These are phyloP conservation scores for Neogale vison DNA, from an alignment of 2,113 vertebrate species.

Conservation along the genomic window DNA sequence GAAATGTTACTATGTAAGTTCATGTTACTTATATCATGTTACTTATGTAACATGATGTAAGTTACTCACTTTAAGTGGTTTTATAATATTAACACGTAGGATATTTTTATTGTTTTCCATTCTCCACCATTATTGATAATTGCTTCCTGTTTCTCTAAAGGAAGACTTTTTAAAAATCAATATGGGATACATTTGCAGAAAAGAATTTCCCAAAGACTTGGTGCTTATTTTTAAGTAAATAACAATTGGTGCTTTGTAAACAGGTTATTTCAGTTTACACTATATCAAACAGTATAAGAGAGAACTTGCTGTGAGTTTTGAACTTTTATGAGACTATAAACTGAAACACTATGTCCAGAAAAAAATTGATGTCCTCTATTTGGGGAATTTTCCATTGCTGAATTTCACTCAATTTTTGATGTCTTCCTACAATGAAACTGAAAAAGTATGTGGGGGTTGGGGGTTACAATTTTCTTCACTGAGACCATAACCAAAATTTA, in stretches of 20 bases:
- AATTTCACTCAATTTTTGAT: constrained; percentile 15
- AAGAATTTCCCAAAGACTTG: background rate
- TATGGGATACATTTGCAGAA: background rate
- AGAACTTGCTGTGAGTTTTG: background rate
- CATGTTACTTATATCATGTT: background rate
- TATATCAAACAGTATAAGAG: background rate
- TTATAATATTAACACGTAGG: background rate
- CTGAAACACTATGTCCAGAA: background rate
- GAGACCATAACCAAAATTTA: constrained; percentile 27
- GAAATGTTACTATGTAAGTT: too few relatives aligned
- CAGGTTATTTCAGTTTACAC: background rate
- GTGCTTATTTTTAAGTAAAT: background rate
- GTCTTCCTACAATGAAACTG: background rate
- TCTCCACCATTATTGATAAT: background rate
- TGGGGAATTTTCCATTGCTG: background rate
- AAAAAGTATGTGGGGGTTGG: background rate
- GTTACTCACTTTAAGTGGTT: background rate
- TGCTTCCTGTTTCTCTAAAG: background rate
- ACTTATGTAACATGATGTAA: too few relatives aligned
- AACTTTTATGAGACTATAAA: background rate
- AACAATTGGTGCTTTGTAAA: background rate
- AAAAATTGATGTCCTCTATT: background rate
- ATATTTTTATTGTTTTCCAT: background rate
- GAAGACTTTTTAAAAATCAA: background rate
- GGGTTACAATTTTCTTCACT: background rate